phyloP scores from a whole-genome alignment of 2,888 invertebrate genomes.

The Pogonocherus hispidulus region DNA sequence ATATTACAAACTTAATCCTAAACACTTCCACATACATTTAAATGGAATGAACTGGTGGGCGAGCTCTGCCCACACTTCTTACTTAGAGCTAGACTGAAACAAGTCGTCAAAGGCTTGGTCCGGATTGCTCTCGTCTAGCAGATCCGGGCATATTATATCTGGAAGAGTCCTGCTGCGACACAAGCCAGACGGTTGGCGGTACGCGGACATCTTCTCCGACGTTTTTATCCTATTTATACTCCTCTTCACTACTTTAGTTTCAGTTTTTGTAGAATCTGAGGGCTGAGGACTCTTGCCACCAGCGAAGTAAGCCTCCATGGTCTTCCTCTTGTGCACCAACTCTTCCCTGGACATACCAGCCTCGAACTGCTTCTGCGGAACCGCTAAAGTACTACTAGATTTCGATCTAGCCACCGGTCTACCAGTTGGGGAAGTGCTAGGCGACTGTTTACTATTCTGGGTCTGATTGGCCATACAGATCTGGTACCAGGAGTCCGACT shows the following conservation, averaged over 20 bases:
- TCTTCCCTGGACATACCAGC: slow-evolving; percentile 80
- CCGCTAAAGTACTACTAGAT: slow-evolving; percentile 80
- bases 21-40: slow-evolving; percentile 47
- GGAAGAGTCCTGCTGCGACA: slow-evolving; percentile 85
- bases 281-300: slow-evolving; percentile 69
- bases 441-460: slow-evolving; percentile 60
- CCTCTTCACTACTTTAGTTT: slow-evolving; percentile 54
- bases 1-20: slow-evolving; percentile 39
- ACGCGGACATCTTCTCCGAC: slow-evolving; percentile 69
- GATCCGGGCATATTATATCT: slow-evolving; percentile 76
- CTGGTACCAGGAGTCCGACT: slow-evolving; percentile 88
- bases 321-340: slow-evolving; percentile 78
- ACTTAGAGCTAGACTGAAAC: slow-evolving; percentile 71
- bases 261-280: slow-evolving; percentile 37
- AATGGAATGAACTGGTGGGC: slow-evolving; percentile 48
- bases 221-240: slow-evolving; percentile 69
- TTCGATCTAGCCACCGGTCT: slow-evolving; percentile 72
- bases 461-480: slow-evolving; percentile 67
- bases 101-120: slow-evolving; percentile 91
- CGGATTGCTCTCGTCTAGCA: slow-evolving; percentile 84
- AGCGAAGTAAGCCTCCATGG: slow-evolving; percentile 81
- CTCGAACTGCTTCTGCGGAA: slow-evolving; percentile 84
- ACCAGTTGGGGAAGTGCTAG: slow-evolving; percentile 44
- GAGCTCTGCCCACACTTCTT: slow-evolving; percentile 22
- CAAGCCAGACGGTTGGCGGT: slow-evolving; percentile 69